Evolutionary conservation across 2,113 vertebrate genomes (phyloP).

Genomic region (Taxidea taxus): DNA sequence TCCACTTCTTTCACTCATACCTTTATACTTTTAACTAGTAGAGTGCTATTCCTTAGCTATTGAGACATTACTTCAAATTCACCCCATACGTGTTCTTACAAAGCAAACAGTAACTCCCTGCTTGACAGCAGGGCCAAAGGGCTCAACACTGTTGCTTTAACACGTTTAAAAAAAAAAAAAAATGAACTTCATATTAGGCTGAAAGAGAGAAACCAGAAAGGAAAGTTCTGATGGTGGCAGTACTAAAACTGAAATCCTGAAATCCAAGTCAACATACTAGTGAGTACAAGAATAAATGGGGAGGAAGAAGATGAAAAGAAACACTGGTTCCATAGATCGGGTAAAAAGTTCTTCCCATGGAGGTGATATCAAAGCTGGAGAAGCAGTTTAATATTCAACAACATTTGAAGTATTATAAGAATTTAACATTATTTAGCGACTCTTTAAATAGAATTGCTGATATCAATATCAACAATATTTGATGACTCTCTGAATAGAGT

Average conservation of each 20-base stretch:
- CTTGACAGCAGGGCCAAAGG: neutral
- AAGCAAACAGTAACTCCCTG: neutral
- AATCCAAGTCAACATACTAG: neutral
- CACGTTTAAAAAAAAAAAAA: neutral
- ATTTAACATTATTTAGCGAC: neutral
- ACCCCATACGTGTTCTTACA: neutral
- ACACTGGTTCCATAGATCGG: neutral
- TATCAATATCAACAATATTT: neutral
- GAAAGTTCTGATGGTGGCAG: neutral
- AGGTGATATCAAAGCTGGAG: constrained; percentile 22
- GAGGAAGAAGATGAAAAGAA: neutral
- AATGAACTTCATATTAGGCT: neutral
- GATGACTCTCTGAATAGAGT: neutral
- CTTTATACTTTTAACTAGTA: neutral
- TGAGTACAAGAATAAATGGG: neutral
- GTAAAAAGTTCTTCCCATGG: neutral
- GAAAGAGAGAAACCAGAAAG: neutral
- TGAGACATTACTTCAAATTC: neutral
- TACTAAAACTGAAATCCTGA: constrained; percentile 10
- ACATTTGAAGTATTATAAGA: neutral
- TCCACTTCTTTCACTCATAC: neutral
- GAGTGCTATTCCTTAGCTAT: neutral
- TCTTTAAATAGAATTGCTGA: neutral
- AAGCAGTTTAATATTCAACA: neutral
- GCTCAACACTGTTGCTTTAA: neutral